Percentiles rank a stretch among this genome's conserved stretches.
These are phyloP conservation scores for Agelaius phoeniceus DNA, from an alignment of 2,113 vertebrate species.

Conservation along the genomic window DNA sequence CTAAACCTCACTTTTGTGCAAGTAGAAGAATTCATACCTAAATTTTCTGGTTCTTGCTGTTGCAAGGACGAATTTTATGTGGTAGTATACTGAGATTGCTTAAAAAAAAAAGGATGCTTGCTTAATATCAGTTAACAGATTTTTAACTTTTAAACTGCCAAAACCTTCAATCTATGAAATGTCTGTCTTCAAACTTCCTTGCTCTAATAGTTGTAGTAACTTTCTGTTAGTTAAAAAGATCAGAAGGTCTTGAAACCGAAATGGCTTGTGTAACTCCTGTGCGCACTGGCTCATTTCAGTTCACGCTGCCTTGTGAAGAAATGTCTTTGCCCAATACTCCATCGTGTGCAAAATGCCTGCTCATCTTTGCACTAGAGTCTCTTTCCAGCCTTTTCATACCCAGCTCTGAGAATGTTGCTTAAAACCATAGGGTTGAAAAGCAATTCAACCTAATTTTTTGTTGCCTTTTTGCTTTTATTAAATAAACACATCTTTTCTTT, in stretches of 20 bases:
- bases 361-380: neutral
- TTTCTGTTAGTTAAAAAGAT: constrained; percentile 47
- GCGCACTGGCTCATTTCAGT: constrained; percentile 2
- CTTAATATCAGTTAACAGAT: constrained; percentile 80
- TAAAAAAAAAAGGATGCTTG: constrained; percentile 74
- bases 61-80: constrained; percentile 7
- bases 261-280: constrained; percentile 38
- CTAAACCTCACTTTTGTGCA: neutral
- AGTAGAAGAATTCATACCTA: neutral
- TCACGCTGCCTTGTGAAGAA: constrained; percentile 25
- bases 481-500: neutral
- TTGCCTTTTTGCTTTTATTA: neutral
- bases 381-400: neutral
- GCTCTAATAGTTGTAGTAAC: constrained; percentile 41
- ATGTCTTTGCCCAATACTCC: neutral
- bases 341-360: neutral
- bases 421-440: neutral
- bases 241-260: neutral
- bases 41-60: constrained; percentile 40
- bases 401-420: neutral
- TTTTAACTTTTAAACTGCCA: constrained; percentile 73
- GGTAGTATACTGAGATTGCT: constrained; percentile 74
- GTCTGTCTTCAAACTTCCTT: constrained; percentile 52
- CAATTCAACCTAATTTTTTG: neutral
- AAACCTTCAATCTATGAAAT: constrained; percentile 56